A percentile compares a stretch with the other conserved stretches of the same genome.
Conservation (phyloP, 92 coral and sea anemone genomes). For the Parazoanthus darwini region DNA sequence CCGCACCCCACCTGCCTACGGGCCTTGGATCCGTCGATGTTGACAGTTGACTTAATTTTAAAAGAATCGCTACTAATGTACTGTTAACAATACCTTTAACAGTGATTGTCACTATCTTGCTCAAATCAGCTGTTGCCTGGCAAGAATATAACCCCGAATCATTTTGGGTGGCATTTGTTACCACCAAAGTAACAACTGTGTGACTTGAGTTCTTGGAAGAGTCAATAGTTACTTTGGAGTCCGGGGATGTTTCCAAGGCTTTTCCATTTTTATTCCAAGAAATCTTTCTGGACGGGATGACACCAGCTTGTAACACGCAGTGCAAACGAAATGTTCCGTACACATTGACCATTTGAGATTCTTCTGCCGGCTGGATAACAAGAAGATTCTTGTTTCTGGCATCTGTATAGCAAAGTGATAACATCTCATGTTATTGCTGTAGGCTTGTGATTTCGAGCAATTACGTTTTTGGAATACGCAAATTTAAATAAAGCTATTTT, state of each 20-base stretch:
- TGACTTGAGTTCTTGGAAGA: background rate
- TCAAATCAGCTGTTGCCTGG: background rate
- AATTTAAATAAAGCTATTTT: too few species aligned
- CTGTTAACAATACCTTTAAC: background rate
- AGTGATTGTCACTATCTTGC: background rate
- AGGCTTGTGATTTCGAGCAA: too few species aligned
- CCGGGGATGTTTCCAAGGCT: background rate
- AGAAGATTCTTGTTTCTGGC: conserved; percentile 7
- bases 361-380: conserved; percentile 9
- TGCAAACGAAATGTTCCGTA: background rate
- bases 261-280: conserved; percentile 18
- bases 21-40: too few species aligned
- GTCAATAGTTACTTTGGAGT: background rate
- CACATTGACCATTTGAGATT: background rate
- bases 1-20: too few species aligned
- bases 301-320: background rate
- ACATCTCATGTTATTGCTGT: background rate
- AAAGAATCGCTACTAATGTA: background rate
- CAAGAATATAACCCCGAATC: conserved; percentile 21
- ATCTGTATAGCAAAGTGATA: background rate
- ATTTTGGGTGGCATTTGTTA: background rate
- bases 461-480: background rate
- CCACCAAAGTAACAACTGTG: background rate
- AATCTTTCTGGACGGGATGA: background rate
- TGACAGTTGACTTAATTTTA: too few species aligned